Evolutionary conservation across 2,888 invertebrate species (phyloP), one percentile per base, ranked within the genome.

Genomic region (Drosophila anomalata): DNA sequence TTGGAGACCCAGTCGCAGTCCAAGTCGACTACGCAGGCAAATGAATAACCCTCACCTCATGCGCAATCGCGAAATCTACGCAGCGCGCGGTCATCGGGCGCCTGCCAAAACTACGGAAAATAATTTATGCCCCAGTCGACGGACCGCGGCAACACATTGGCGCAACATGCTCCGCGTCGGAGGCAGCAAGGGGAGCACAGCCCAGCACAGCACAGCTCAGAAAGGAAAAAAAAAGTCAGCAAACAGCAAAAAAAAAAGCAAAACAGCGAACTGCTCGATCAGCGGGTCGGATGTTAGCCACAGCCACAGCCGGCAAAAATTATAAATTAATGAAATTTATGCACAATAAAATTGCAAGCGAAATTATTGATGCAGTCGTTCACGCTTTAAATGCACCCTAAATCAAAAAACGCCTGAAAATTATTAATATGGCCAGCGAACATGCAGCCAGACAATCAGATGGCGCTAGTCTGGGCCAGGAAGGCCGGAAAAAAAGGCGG

Each of bases 301-400:
- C 68, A 71, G 77, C 75, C 68, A 24, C 44, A 90, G 90, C 90
- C 90, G 91, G 90, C 76, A 91, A 91, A 44, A 91, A 91, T 91
- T 91, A 91, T 91, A 91, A 91, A 91, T 91, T 91, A 91, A 91
- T 90, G 90, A 91, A 91, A 91, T 91, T 91, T 91, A 91, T 91
- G 91, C 90, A 91, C 90, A 91, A 91, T 91, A 90, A 91, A 91
- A 91, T 91, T 90, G 91, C 89, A 89, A 89, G 85, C 89, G 91
- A 91, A 91, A 91, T 91, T 91, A 91, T 91, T 91, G 91, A 91
- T 91, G 91, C 90, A 91, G 88, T 90, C 91, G 91, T 91, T 91
- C 91, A 91, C 91, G 91, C 91, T 91, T 91, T 91, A 90, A 91
- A 91, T 89, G 88, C 90, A 89, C 87, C 88, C 89, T 90, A 91